Conservation (phyloP, 2,113 vertebrate species). For the Patagioenas fasciata region DNA sequence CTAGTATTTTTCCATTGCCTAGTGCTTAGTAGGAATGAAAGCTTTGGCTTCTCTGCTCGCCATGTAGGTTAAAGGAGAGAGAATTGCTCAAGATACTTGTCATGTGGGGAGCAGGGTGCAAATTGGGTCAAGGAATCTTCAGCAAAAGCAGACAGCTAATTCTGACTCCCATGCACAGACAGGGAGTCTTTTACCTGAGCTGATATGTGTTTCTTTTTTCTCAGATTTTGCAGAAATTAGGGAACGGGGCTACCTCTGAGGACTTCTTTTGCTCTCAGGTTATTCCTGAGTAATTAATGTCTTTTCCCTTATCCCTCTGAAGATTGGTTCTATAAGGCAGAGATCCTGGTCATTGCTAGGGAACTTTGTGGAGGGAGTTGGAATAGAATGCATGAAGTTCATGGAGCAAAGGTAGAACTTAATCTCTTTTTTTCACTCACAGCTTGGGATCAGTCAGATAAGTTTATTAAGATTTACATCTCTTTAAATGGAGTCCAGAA, state of each 20-base stretch:
- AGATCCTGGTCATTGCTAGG: background rate
- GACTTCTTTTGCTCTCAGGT: background rate
- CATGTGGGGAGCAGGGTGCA: background rate
- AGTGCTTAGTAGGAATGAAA: background rate
- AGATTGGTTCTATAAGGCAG: background rate
- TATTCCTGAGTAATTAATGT: background rate
- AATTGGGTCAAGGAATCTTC: slow-evolving; percentile 28
- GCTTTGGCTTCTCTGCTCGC: background rate
- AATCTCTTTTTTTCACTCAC: background rate
- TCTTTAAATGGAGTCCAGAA: slow-evolving; percentile 90
- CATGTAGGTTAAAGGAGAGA: slow-evolving; percentile 25
- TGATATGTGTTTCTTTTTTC: rapidly evolving
- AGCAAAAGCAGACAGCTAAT: background rate
- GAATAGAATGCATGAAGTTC: background rate
- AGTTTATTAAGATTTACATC: slow-evolving; percentile 96
- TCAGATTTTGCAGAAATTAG: background rate
- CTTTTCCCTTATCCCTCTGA: background rate
- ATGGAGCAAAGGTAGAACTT: background rate
- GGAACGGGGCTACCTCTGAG: background rate
- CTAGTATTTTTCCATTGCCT: background rate
- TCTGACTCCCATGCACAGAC: background rate
- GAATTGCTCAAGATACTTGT: slow-evolving; percentile 8
- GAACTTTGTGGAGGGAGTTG: background rate
- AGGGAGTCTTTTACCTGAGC: background rate
- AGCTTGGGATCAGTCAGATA: slow-evolving; percentile 98